phyloP scores from a whole-genome alignment of 2,888 invertebrate species.

The Masnerella sp. region DNA sequence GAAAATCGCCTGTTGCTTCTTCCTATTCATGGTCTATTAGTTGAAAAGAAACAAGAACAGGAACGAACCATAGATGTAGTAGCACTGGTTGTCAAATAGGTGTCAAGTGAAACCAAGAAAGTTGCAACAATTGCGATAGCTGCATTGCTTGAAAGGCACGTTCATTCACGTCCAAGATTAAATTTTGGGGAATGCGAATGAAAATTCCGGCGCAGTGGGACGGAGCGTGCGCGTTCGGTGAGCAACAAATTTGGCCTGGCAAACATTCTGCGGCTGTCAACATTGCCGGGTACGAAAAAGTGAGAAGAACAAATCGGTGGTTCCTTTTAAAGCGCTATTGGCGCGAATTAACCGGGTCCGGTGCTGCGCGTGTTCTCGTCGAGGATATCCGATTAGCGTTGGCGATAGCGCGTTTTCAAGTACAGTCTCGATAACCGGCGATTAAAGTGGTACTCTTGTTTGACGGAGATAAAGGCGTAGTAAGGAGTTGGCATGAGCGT shows the following conservation, averaged over 20 bases:
- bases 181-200: constrained; percentile 32
- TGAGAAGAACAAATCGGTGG: too few species aligned
- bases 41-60: too few species aligned
- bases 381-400: constrained; percentile 19
- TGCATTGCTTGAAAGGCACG: constrained; percentile 7
- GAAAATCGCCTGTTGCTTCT: too few species aligned
- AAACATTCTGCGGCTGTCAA: constrained; percentile 16
- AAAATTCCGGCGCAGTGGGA: constrained; percentile 37
- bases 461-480: constrained; percentile 31
- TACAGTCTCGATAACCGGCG: constrained; percentile 23
- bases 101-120: too few species aligned
- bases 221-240: neutral
- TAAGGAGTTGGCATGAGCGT: constrained; percentile 19
- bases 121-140: constrained; percentile 9
- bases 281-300: constrained; percentile 6
- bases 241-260: constrained; percentile 27
- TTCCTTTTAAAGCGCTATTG: too few species aligned
- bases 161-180: constrained; percentile 42
- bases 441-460: constrained; percentile 35
- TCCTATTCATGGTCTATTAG: too few species aligned
- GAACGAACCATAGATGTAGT: too few species aligned
- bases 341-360: too few species aligned
- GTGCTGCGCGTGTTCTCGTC: too few species aligned
- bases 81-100: too few species aligned
- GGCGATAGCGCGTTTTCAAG: constrained; percentile 27